Evolutionary conservation across 2,797 vertebrate genomes (phyloP).

Genomic region (Gadopsis marmoratus): DNA sequence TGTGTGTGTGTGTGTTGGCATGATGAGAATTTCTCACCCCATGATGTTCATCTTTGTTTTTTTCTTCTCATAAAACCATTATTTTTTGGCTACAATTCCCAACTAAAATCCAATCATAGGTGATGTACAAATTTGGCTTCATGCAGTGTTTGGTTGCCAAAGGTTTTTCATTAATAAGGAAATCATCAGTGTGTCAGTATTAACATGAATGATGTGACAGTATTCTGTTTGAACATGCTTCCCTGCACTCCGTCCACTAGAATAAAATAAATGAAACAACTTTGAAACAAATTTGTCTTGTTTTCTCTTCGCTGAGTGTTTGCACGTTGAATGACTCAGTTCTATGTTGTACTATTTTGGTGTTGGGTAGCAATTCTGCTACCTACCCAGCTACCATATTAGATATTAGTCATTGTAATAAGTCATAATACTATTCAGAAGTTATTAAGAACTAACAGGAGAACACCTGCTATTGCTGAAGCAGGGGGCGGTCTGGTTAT

Average conservation of each 20-base stretch:
- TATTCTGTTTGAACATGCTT: conserved; percentile 43
- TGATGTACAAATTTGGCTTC: conserved; percentile 33
- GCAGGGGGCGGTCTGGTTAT: neutral
- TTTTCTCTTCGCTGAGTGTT: conserved; percentile 2
- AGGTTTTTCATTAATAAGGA: conserved; percentile 25
- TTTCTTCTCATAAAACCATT: conserved; percentile 19
- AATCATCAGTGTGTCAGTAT: conserved; percentile 35
- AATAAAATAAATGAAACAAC: conserved; percentile 48
- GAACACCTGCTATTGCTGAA: neutral
- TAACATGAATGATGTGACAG: conserved; percentile 36
- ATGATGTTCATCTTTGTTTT: conserved; percentile 23
- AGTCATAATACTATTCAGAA: neutral
- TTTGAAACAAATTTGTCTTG: conserved; percentile 23
- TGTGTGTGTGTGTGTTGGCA: conserved; percentile 15
- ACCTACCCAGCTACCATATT: too few species aligned
- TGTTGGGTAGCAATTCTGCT: neutral
- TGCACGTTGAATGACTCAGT: neutral
- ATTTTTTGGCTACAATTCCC: conserved; percentile 48
- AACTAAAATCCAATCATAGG: neutral
- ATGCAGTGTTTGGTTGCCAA: conserved; percentile 49
- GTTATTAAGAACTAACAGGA: neutral
- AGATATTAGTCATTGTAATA: too few species aligned
- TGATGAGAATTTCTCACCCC: conserved; percentile 9
- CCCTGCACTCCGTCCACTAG: conserved; percentile 41
- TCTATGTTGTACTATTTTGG: neutral